phyloP scores from a whole-genome alignment of 2,797 vertebrate genomes.

The Scolopax rusticola region DNA sequence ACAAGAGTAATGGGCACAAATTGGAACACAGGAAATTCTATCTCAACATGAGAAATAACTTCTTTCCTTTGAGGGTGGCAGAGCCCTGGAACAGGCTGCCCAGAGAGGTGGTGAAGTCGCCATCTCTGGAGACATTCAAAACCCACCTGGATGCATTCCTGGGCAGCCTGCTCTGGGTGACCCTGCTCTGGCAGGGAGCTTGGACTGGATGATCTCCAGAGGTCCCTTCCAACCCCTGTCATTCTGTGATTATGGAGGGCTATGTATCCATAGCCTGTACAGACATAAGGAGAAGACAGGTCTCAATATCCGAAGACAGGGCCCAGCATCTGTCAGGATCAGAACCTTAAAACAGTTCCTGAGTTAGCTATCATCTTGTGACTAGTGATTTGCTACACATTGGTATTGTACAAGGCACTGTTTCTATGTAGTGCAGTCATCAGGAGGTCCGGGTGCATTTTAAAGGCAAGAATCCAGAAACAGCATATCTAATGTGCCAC shows the following conservation, averaged over 20 bases:
- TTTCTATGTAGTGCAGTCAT: not conserved
- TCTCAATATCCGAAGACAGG: not conserved
- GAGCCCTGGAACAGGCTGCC: too few relatives aligned
- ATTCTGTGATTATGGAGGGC: not conserved
- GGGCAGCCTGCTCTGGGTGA: too few relatives aligned
- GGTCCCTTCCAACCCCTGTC: too few relatives aligned
- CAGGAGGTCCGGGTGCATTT: not conserved
- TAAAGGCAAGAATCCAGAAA: not conserved
- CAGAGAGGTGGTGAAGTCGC: too few relatives aligned
- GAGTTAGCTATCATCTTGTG: not conserved
- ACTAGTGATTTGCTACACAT: not conserved
- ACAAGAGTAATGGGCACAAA: too few relatives aligned
- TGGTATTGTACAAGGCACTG: not conserved
- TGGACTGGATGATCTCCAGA: too few relatives aligned
- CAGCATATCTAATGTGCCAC: accelerated
- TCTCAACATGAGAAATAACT: too few relatives aligned
- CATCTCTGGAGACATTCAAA: too few relatives aligned
- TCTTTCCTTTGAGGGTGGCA: too few relatives aligned
- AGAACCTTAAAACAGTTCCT: not conserved
- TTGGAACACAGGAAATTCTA: too few relatives aligned
- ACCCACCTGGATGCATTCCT: too few relatives aligned
- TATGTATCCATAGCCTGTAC: not conserved
- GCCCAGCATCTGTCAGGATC: not conserved
- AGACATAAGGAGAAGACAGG: not conserved
- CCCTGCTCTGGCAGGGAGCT: too few relatives aligned